These are phyloP conservation scores for Chelidonichthys spinosus DNA, from an alignment of 2,797 vertebrate genomes.

Conservation along the genomic window DNA sequence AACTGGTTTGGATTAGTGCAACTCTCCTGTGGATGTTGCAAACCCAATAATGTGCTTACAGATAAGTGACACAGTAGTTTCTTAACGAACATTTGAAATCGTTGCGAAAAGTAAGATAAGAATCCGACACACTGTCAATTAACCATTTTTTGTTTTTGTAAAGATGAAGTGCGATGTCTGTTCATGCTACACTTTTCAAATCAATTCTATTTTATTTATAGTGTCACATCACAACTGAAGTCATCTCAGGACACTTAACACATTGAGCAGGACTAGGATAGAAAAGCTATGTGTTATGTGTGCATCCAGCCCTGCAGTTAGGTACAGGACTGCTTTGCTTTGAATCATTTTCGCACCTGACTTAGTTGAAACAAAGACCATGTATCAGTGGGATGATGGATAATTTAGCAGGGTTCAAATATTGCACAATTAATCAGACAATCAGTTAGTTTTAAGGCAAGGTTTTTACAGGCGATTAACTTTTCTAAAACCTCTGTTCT, in stretches of 20 bases:
- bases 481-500: background rate
- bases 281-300: background rate
- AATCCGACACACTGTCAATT: no score
- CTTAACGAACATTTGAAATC: background rate
- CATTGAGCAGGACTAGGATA: no score
- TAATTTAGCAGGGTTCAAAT: background rate
- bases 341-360: background rate
- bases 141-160: no score
- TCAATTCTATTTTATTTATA: no score
- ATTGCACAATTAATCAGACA: background rate
- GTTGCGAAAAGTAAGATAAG: background rate
- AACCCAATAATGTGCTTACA: constrained; percentile 6
- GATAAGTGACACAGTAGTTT: background rate
- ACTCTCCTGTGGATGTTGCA: constrained; percentile 33
- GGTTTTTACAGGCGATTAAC: rapidly evolving
- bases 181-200: background rate
- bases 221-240: no score
- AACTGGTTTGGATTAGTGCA: background rate
- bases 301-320: background rate
- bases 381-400: background rate
- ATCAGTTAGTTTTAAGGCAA: background rate
- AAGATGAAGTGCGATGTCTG: no score
- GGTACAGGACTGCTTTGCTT: background rate
- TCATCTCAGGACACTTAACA: no score
- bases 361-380: background rate